Evolutionary conservation across 1,140 invertebrate species (phyloP).

Genomic region (Eumeta japonica): DNA sequence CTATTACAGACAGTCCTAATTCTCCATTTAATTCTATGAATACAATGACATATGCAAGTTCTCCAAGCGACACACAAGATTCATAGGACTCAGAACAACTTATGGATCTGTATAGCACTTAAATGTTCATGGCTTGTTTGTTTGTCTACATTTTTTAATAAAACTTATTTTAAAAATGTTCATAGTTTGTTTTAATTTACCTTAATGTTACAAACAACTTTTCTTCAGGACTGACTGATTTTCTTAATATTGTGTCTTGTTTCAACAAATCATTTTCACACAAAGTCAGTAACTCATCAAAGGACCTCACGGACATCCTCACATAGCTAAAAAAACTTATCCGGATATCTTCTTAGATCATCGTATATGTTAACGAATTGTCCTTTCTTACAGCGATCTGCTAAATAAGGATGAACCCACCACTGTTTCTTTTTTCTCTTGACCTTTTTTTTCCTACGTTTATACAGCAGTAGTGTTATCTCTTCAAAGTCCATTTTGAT

Average conservation of each 20-base stretch:
- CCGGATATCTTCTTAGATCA: neutral
- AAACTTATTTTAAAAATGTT: neutral
- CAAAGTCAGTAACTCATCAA: neutral
- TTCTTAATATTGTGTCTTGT: neutral
- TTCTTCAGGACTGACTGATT: neutral
- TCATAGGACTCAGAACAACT: neutral
- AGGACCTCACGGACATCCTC: neutral
- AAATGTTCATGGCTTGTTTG: constrained; percentile 1
- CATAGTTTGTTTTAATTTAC: constrained; percentile 1
- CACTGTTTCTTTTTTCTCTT: too few species aligned
- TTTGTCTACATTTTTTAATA: constrained; percentile 1
- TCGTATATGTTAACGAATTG: too few species aligned
- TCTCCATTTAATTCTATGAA: too few species aligned
- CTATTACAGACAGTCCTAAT: too few species aligned
- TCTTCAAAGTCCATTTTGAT: too few species aligned
- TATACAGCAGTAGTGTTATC: too few species aligned
- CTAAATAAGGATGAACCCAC: too few species aligned
- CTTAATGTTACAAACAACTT: neutral
- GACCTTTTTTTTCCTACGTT: too few species aligned
- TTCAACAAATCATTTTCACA: neutral
- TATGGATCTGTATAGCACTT: too few species aligned
- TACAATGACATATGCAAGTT: neutral
- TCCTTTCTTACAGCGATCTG: too few species aligned
- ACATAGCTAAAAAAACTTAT: neutral
- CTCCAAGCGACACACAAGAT: neutral